A percentile compares a stretch with the other conserved stretches of the same genome.
Conservation (phyloP, 2,797 vertebrate species). For the Pseudocheirus occidentalis region DNA sequence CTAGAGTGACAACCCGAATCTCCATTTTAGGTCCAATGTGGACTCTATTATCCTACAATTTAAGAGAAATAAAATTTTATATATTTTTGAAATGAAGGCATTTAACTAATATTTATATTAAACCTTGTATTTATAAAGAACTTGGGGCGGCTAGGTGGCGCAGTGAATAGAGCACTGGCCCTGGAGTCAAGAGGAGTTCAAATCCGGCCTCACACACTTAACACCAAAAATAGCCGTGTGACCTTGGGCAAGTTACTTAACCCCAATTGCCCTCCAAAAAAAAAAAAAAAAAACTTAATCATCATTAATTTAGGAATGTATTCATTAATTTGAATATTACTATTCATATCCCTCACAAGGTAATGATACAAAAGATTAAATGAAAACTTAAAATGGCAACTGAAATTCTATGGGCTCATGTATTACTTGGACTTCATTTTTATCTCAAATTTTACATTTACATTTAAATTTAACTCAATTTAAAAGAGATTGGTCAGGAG, state of each 20-base stretch:
- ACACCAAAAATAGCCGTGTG: no score
- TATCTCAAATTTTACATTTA: neutral
- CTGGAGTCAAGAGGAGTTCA: no score
- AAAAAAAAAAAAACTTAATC: neutral
- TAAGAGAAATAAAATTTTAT: constrained; percentile 49
- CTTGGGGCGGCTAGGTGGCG: no score
- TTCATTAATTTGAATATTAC: neutral
- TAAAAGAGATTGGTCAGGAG: neutral
- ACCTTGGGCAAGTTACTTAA: no score
- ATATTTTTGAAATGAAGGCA: constrained; percentile 48
- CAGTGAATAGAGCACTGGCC: no score
- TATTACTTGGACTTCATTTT: neutral
- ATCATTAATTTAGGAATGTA: neutral
- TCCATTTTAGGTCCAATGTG: constrained; percentile 99
- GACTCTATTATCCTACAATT: constrained; percentile 94
- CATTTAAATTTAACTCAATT: neutral
- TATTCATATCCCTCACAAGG: neutral
- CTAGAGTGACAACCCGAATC: constrained; percentile 97
- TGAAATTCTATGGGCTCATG: neutral
- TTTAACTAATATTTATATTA: constrained; percentile 31
- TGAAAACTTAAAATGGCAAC: neutral
- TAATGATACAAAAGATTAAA: neutral
- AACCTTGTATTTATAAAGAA: constrained; percentile 22
- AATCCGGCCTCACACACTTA: no score
- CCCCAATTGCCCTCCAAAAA: no score